phyloP scores from a whole-genome alignment of 2,888 invertebrate species.

The Lithophane leautieri region DNA sequence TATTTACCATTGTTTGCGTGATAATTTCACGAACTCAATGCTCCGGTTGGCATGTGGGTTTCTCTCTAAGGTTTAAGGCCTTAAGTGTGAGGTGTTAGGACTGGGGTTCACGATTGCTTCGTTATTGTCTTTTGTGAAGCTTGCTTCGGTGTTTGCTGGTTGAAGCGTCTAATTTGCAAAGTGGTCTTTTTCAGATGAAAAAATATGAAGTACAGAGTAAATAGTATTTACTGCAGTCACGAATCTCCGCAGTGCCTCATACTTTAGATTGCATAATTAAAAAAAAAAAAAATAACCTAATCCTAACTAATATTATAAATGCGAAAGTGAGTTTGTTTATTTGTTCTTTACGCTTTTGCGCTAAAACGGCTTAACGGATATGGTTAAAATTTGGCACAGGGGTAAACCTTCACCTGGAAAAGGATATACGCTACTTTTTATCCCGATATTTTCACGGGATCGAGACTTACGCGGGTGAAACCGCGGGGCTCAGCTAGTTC shows the following conservation, averaged over 20 bases:
- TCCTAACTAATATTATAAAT: too few species aligned
- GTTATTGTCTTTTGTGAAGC: background rate
- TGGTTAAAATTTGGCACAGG: too few species aligned
- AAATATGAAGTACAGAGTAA: background rate
- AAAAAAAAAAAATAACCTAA: too few species aligned
- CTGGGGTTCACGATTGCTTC: conserved; percentile 39
- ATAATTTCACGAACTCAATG: conserved; percentile 63
- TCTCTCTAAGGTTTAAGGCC: conserved; percentile 33
- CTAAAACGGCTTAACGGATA: too few species aligned
- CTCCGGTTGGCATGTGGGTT: conserved; percentile 69
- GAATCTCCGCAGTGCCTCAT: background rate
- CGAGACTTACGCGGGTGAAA: too few species aligned
- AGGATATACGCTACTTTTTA: too few species aligned
- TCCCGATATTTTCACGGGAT: too few species aligned
- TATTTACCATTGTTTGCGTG: conserved; percentile 56
- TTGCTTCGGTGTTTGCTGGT: background rate
- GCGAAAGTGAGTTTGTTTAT: too few species aligned
- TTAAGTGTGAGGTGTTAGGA: conserved; percentile 52
- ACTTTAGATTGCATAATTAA: background rate
- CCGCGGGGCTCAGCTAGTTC: background rate
- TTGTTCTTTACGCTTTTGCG: too few species aligned
- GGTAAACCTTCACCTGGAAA: too few species aligned
- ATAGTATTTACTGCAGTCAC: background rate
- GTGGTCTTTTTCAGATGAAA: too few species aligned
- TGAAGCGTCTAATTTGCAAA: background rate